A percentile compares a stretch with the other conserved stretches of the same genome.
Evolutionary conservation across 2,113 vertebrate genomes (phyloP).

Genomic region (Felis catus): F.catus_Fca126_mat1.0 CM031416.1:71216501-71217000

Average conservation of each 20-base stretch:
- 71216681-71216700: too few relatives aligned
- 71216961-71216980: not conserved
- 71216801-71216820: constrained; percentile 32
- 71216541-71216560: not conserved
- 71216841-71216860: not conserved
- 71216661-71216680: too few relatives aligned
- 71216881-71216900: not conserved
- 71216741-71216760: too few relatives aligned
- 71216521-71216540: not conserved
- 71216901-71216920: not conserved
- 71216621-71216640: too few relatives aligned
- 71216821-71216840: not conserved
- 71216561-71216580: not conserved
- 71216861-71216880: not conserved
- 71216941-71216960: not conserved
- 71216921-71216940: not conserved
- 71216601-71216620: too few relatives aligned
- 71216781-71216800: not conserved
- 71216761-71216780: too few relatives aligned
- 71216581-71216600: too few relatives aligned
- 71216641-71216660: too few relatives aligned
- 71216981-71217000: not conserved
- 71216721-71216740: too few relatives aligned
- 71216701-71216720: too few relatives aligned
- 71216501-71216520: not conserved